Evolutionary conservation across 2,888 invertebrate species (phyloP).

Genomic region (Agriopis leucophaearia): DNA sequence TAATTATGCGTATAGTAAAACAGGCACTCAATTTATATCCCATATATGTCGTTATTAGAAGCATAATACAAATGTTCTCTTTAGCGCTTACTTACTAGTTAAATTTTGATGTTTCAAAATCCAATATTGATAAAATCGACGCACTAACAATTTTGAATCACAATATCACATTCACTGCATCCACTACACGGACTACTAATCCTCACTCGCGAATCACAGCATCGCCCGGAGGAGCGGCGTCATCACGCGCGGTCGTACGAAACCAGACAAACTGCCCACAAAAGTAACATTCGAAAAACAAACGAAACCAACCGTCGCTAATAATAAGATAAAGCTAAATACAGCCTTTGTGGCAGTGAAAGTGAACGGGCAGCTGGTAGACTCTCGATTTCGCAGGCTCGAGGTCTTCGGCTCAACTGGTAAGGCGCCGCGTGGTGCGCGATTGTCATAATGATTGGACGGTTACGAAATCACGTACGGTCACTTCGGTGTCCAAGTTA

Average conservation of each 20-base stretch:
- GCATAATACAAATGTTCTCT: neutral
- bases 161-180: slow-evolving; percentile 38
- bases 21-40: neutral
- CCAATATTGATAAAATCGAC: slow-evolving; percentile 17
- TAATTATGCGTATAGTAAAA: neutral
- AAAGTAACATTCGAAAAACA: slow-evolving; percentile 57
- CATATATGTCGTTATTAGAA: neutral
- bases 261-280: slow-evolving; percentile 44
- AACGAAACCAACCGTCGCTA: slow-evolving; percentile 54
- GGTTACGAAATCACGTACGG: slow-evolving; percentile 52
- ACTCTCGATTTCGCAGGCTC: slow-evolving; percentile 73
- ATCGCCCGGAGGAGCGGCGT: slow-evolving; percentile 37
- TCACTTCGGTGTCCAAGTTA: slow-evolving; percentile 26
- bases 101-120: slow-evolving; percentile 1
- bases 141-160: slow-evolving; percentile 19
- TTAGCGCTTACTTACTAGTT: slow-evolving; percentile 12
- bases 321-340: slow-evolving; percentile 66
- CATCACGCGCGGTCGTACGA: slow-evolving; percentile 33
- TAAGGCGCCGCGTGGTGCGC: slow-evolving; percentile 40
- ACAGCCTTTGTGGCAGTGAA: slow-evolving; percentile 66
- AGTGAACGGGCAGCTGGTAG: slow-evolving; percentile 63
- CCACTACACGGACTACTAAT: slow-evolving; percentile 26
- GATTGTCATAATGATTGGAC: slow-evolving; percentile 49
- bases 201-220: slow-evolving; percentile 38
- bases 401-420: slow-evolving; percentile 56